Base-by-base conservation (phyloP, 2,888 invertebrate genomes). In the Diaperis boleti region DNA sequence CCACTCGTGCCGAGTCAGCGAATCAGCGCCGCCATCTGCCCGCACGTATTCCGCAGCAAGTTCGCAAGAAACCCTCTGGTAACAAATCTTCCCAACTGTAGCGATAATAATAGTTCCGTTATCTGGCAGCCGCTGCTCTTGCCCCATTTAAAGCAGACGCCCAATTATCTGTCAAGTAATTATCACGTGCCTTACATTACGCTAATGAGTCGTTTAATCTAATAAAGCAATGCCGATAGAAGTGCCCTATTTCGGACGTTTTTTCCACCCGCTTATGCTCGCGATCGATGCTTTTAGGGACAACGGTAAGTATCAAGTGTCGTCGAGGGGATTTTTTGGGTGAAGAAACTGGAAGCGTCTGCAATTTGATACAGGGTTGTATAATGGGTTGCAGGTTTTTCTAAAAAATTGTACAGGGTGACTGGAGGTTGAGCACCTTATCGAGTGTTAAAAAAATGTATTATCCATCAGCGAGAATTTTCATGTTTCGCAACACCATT, bases 101-200 rank as follows among this genome's bases (percentile, higher is more conserved):
- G 49, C 56, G 49, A 62, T 52, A 20, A 44, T 50, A 41, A 44
- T 56, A 55, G 60, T 55, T 39, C 45, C 29, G 55, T 62, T 62
- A 47, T 55, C 55, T 55, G 17, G n/a, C 41, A 22, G 14, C 37
- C 35, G 59, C 42, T 18, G 39, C 20, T 59, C 42, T 47, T 39
- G 42, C 26, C 42, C 41, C 55, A 35, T 26, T 56, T 56, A 33
- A 44, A 60, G 42, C 47, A 52, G 44, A 31, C 29, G 20, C 17
- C 44, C 60, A 52, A 60, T 60, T 60, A 52, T 52, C 60, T 52
- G 60, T 60, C 60, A 42, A 56, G 55, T 41, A 61, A 61, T 61
- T 61, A 61, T 55, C 54, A 45, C 61, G 47, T 61, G 52, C 47
- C 57, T 57, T 57, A 47, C 18, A 57, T 47, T 39, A 47, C 61